Percentiles rank a stretch among this genome's conserved stretches.
Evolutionary conservation across 2,888 invertebrate species (phyloP).

Genomic region (Pterostichus madidus): DNA sequence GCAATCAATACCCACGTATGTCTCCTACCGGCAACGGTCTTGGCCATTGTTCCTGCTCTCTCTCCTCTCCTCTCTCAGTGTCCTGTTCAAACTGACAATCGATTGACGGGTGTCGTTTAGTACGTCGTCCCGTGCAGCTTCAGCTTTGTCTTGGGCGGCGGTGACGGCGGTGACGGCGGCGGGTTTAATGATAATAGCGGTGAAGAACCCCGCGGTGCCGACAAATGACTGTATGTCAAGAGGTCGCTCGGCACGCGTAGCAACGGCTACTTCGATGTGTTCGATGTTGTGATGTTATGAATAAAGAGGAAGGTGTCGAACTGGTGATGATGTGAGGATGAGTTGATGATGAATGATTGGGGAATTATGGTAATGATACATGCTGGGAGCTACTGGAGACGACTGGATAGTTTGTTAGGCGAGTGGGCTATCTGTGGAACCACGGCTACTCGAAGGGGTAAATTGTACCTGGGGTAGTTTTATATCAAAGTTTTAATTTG

Average conservation of each 20-base stretch:
- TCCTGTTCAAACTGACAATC: slow-evolving; percentile 57
- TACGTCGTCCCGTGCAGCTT: slow-evolving; percentile 56
- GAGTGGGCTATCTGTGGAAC: too few relatives aligned
- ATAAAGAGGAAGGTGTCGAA: too few relatives aligned
- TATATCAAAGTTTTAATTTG: too few relatives aligned
- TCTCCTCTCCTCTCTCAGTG: not conserved
- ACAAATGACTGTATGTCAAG: slow-evolving; percentile 70
- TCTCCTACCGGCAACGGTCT: not conserved
- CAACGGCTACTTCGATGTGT: slow-evolving; percentile 34
- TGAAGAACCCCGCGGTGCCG: slow-evolving; percentile 62
- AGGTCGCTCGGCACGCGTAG: slow-evolving; percentile 69
- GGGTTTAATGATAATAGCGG: slow-evolving; percentile 61
- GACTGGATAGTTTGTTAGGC: too few relatives aligned
- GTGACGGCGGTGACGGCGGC: slow-evolving; percentile 37
- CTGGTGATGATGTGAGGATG: too few relatives aligned
- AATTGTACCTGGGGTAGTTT: too few relatives aligned
- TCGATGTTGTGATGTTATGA: slow-evolving; percentile 2
- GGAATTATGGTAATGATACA: too few relatives aligned
- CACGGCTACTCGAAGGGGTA: too few relatives aligned
- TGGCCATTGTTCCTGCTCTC: not conserved
- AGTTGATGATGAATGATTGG: too few relatives aligned
- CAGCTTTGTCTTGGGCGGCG: slow-evolving; percentile 61
- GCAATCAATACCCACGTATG: not conserved
- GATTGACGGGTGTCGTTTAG: slow-evolving; percentile 59
- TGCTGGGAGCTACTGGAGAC: too few relatives aligned